These are phyloP conservation scores for Eudorcas thomsonii DNA, from an alignment of 2,113 vertebrate species.

Conservation along the genomic window DNA sequence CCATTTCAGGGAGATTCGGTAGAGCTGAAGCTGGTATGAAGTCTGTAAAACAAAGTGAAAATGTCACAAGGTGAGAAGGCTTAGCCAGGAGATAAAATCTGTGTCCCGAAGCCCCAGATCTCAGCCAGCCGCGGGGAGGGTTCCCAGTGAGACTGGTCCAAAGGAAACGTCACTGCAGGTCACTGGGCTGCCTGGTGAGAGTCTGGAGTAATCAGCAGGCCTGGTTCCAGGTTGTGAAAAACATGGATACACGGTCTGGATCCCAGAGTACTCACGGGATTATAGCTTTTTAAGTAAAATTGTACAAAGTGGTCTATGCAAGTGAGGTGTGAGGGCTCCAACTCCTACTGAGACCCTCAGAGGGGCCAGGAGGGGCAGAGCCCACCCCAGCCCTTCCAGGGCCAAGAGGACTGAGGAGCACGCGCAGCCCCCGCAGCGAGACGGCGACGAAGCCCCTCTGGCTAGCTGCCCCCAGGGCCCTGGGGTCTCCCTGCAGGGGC, in stretches of 20 bases:
- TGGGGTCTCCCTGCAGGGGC: background rate
- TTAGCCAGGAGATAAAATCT: background rate
- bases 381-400: background rate
- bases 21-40: background rate
- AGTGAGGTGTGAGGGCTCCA: background rate
- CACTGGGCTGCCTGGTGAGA: no score
- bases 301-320: background rate
- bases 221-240: background rate
- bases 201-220: background rate
- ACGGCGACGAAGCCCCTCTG: background rate
- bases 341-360: background rate
- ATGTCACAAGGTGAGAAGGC: background rate
- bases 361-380: background rate
- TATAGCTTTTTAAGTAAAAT: background rate
- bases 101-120: background rate
- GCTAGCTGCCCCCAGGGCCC: background rate
- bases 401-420: background rate
- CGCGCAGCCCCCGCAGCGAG: accelerated
- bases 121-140: background rate
- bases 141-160: background rate
- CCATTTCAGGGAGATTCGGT: background rate
- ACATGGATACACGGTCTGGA: background rate
- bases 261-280: background rate
- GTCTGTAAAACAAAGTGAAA: background rate
- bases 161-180: background rate